Evolutionary conservation across 2,797 vertebrate genomes (phyloP).

Genomic region (Gallirallus australis): DNA sequence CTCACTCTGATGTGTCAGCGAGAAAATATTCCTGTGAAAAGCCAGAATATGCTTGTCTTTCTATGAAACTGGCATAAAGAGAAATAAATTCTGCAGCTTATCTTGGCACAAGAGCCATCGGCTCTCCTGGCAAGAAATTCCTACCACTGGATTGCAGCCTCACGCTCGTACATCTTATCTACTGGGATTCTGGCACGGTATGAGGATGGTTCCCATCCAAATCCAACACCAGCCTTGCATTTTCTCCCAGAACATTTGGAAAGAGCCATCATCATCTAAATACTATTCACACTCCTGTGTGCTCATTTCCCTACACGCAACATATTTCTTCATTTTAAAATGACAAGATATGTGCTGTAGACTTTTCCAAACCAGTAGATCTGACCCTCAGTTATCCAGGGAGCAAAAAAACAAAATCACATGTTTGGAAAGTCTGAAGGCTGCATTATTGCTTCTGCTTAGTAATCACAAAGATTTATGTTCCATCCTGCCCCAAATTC

Average conservation of each 20-base stretch:
- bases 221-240: background rate
- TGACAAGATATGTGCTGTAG: conserved; percentile 6
- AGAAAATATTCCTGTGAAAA: conserved; percentile 11
- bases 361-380: background rate
- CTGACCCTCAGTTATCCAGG: background rate
- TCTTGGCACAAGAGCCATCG: background rate
- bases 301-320: conserved; percentile 2
- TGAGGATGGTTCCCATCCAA: background rate
- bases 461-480: conserved; percentile 71
- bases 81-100: background rate
- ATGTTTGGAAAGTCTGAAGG: conserved; percentile 27
- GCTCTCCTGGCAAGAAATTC: conserved; percentile 4
- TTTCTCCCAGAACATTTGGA: background rate
- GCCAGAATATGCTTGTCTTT: background rate
- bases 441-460: conserved; percentile 14
- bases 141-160: background rate
- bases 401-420: background rate
- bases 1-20: background rate
- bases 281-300: background rate
- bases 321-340: conserved; percentile 3
- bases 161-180: background rate
- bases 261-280: background rate
- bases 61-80: conserved; percentile 21
- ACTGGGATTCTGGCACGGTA: background rate
- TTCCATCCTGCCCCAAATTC: conserved; percentile 41